Percentiles rank a stretch among this genome's conserved stretches.
These are phyloP conservation scores for Hermatobates lingyangjiaoensis DNA, from an alignment of 1,140 invertebrate species.

Conservation along the genomic window DNA sequence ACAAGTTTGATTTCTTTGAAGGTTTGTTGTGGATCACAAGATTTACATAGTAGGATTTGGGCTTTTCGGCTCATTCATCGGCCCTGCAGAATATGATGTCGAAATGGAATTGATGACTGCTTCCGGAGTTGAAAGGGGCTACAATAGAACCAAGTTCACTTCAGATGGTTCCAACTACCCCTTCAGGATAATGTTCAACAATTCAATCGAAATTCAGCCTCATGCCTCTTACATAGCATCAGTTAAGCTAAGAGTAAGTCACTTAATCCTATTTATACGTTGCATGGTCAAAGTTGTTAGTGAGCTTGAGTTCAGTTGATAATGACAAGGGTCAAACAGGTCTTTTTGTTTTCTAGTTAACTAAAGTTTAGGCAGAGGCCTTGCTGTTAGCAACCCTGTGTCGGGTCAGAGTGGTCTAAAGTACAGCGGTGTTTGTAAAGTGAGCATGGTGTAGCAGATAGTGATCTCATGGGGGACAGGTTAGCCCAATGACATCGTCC, in stretches of 20 bases:
- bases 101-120: slow-evolving; percentile 57
- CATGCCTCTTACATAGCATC: slow-evolving; percentile 68
- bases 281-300: too few relatives aligned
- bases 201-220: slow-evolving; percentile 63
- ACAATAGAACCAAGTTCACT: slow-evolving; percentile 56
- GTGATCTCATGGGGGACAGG: too few relatives aligned
- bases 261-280: background rate
- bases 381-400: too few relatives aligned
- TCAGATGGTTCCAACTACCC: slow-evolving; percentile 66
- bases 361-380: too few relatives aligned
- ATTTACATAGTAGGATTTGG: slow-evolving; percentile 79
- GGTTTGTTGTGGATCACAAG: slow-evolving; percentile 61
- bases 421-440: too few relatives aligned
- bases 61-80: slow-evolving; percentile 70
- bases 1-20: too few relatives aligned
- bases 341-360: too few relatives aligned
- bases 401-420: too few relatives aligned
- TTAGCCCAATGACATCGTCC: too few relatives aligned
- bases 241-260: slow-evolving; percentile 55
- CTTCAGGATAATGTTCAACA: slow-evolving; percentile 76
- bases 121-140: slow-evolving; percentile 54
- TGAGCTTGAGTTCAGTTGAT: too few relatives aligned
- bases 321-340: too few relatives aligned
- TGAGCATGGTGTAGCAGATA: too few relatives aligned
- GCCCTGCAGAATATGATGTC: slow-evolving; percentile 61